These are phyloP conservation scores for Psephotus haematonotus DNA, from an alignment of 2,113 vertebrate genomes.

Conservation along the genomic window DNA sequence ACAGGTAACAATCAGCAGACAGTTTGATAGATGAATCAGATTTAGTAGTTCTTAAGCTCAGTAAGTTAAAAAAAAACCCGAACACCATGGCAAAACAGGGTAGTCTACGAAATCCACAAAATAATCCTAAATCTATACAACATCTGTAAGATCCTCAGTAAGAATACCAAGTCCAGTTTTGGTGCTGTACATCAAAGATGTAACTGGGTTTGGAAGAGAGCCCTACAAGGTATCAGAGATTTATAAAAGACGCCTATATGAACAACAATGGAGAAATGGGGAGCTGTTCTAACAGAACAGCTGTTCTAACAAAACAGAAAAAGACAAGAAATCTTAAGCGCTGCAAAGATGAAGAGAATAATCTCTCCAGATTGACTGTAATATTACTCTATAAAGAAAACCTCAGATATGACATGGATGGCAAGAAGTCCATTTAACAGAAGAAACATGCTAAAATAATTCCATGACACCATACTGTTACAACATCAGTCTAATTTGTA, in stretches of 20 bases:
- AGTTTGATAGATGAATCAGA: background rate
- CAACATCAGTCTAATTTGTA: background rate
- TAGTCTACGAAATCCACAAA: background rate
- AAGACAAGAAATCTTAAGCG: background rate
- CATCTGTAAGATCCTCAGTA: background rate
- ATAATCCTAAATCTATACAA: fast-evolving
- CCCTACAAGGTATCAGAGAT: background rate
- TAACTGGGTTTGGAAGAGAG: background rate
- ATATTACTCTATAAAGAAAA: background rate
- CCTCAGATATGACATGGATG: background rate
- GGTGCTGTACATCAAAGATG: background rate
- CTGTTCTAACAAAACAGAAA: background rate
- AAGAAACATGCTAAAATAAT: background rate
- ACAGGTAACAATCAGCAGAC: background rate
- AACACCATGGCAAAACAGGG: background rate
- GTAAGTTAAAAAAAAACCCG: background rate
- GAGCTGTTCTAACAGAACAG: background rate
- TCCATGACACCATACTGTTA: fast-evolving
- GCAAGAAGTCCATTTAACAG: background rate
- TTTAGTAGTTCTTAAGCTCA: background rate
- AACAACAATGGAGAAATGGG: background rate
- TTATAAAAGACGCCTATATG: fast-evolving
- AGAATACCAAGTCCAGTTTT: background rate
- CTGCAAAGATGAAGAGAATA: background rate
- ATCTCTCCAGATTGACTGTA: background rate